Percentiles rank a stretch among this genome's conserved stretches.
These are phyloP conservation scores for Philonicus albiceps DNA, from an alignment of 2,888 invertebrate species.

Conservation along the genomic window DNA sequence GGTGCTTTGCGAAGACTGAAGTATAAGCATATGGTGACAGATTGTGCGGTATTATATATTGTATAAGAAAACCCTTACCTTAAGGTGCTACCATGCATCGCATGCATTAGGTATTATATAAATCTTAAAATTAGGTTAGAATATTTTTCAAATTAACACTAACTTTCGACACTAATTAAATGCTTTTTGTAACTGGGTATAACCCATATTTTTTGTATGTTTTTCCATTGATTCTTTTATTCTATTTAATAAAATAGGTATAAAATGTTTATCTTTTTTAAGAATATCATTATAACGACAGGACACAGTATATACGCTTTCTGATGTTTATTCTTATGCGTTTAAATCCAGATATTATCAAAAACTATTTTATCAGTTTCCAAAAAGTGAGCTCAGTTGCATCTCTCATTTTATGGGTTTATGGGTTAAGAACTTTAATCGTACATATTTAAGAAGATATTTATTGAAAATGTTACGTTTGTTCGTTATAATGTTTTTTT, in stretches of 20 bases:
- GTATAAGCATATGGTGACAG: background rate
- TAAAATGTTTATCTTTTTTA: background rate
- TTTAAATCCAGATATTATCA: too few species aligned
- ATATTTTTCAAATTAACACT: background rate
- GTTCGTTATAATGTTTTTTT: too few species aligned
- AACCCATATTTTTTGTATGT: background rate
- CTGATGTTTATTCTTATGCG: too few species aligned
- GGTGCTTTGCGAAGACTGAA: background rate
- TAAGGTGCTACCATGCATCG: conserved; percentile 7
- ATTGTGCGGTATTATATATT: conserved; percentile 3
- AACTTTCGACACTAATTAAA: conserved; percentile 1
- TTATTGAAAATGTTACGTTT: too few species aligned
- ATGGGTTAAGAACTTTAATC: too few species aligned
- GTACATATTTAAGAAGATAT: too few species aligned
- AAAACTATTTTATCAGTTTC: too few species aligned
- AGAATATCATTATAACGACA: background rate
- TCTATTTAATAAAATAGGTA: too few species aligned
- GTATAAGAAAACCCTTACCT: conserved; percentile 7
- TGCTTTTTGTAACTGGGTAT: background rate
- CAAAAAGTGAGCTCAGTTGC: too few species aligned
- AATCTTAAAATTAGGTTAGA: background rate
- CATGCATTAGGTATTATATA: background rate
- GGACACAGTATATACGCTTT: too few species aligned
- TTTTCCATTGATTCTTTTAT: too few species aligned
- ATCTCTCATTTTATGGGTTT: too few species aligned